Conservation (phyloP, 1,140 invertebrate genomes). For the Galleria mellonella region DNA sequence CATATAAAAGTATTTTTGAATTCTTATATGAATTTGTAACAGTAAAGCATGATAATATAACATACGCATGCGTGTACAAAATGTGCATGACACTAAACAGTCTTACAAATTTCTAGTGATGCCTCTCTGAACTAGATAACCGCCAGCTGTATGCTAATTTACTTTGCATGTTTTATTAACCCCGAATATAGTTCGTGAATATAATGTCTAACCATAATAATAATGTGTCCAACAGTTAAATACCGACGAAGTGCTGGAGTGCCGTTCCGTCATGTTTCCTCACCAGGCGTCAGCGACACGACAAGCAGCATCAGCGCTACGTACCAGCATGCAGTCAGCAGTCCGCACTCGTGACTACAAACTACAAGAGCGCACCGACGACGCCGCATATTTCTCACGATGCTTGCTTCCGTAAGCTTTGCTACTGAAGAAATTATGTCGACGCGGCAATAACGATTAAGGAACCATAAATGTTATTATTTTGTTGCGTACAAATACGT, state of each 20-base stretch:
- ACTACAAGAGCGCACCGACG: constrained; percentile 19
- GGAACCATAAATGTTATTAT: constrained; percentile 33
- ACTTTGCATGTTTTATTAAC: no score
- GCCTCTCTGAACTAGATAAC: no score
- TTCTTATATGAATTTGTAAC: no score
- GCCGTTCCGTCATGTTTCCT: constrained; percentile 8
- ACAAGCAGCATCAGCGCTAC: constrained; percentile 2
- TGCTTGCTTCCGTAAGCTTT: constrained; percentile 69
- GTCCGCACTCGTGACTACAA: constrained; percentile 12
- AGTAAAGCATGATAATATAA: no score
- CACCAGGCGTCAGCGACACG: constrained; percentile 5
- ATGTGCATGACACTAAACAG: no score
- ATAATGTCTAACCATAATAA: background rate
- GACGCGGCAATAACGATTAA: constrained; percentile 37
- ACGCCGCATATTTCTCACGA: constrained; percentile 59
- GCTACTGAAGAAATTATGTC: constrained; percentile 61
- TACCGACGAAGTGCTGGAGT: background rate
- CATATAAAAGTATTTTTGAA: no score
- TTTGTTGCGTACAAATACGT: constrained; percentile 69
- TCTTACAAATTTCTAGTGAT: no score
- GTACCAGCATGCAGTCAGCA: constrained; percentile 9
- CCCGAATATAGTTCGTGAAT: no score
- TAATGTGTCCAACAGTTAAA: constrained; percentile 8
- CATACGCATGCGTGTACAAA: no score
- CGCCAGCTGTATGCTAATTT: no score